Conservation (phyloP, 30 jellyfish, hydroid and myxozoan species). For the Morbakka virulenta region DNA sequence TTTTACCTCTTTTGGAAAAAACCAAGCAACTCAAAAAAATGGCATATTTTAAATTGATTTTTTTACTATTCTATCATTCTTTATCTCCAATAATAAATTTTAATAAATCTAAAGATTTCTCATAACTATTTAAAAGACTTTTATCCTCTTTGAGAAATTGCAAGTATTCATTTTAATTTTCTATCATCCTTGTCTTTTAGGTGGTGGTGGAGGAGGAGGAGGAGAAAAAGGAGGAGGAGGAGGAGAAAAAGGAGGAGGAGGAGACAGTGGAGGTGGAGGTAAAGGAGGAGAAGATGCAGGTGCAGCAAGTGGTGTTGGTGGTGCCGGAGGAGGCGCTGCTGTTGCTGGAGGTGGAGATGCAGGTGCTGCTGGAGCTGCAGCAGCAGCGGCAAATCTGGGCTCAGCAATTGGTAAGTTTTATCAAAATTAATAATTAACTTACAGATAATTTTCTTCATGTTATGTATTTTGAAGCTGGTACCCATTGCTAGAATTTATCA, state of each 20-base stretch:
- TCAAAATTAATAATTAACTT: too few species aligned
- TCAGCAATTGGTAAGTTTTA: conserved; percentile 89
- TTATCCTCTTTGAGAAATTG: neutral
- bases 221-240: conserved; percentile 88
- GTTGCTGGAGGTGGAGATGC: conserved; percentile 86
- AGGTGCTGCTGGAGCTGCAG: conserved; percentile 89
- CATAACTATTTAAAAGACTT: neutral
- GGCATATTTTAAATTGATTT: neutral
- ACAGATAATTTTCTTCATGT: too few species aligned
- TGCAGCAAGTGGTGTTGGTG: too few species aligned
- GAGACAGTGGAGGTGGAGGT: too few species aligned
- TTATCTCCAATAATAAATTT: neutral
- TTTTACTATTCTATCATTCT: neutral
- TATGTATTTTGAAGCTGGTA: too few species aligned
- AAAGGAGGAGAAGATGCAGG: too few species aligned
- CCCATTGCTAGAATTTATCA: too few species aligned
- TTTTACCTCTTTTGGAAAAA: neutral
- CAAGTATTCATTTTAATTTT: neutral
- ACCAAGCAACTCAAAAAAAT: neutral
- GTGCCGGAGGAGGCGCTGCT: conserved; percentile 92
- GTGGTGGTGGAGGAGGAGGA: conserved; percentile 62
- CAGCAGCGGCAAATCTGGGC: conserved; percentile 94
- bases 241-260: conserved; percentile 67
- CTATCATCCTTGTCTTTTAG: neutral
- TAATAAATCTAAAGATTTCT: neutral